phyloP scores from a whole-genome alignment of 2,888 invertebrate genomes.

The Caradrina clavipalpis region DNA sequence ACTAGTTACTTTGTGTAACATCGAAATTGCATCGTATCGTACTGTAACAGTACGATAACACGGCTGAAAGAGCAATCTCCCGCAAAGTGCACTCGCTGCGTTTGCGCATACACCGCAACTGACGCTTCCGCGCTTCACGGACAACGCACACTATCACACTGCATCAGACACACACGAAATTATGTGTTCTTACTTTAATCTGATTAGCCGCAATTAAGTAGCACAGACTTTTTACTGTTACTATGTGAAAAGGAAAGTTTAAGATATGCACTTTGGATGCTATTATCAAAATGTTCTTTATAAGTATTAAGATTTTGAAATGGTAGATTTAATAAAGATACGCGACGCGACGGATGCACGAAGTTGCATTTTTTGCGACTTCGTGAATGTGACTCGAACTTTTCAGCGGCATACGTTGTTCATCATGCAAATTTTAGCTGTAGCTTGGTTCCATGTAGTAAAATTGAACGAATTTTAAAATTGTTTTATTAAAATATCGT shows the following conservation, averaged over 20 bases:
- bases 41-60: conserved; percentile 16
- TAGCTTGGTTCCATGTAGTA: no score
- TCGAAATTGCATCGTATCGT: neutral
- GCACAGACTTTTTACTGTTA: conserved; percentile 27
- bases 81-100: neutral
- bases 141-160: conserved; percentile 16
- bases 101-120: neutral
- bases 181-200: conserved; percentile 33
- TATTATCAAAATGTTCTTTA: neutral
- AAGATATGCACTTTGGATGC: neutral
- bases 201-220: conserved; percentile 36
- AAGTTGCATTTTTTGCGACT: no score
- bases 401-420: no score
- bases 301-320: neutral
- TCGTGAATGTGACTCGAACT: no score
- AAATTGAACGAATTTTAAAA: no score
- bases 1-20: neutral
- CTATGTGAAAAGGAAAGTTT: conserved; percentile 24
- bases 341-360: no score
- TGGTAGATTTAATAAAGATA: neutral
- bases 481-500: no score
- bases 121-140: conserved; percentile 47
- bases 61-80: conserved; percentile 50
- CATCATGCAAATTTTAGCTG: no score
- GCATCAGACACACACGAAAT: conserved; percentile 17